Evolutionary conservation across 1,140 invertebrate species (phyloP), one percentile per base, ranked within the genome.

Genomic region (Mycetomoellerius zeteki): DNA sequence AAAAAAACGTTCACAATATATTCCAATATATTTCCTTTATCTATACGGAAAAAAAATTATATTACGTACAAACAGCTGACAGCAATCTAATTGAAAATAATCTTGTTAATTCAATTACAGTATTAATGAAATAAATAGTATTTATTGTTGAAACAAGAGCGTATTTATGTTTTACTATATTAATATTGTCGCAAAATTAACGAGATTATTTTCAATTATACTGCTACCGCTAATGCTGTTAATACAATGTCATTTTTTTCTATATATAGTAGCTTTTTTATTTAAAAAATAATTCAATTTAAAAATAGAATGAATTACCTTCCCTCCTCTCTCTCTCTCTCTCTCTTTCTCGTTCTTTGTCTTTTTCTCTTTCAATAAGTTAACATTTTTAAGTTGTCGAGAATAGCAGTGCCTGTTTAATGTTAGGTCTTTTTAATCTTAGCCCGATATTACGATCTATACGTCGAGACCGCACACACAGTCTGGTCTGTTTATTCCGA

Each of bases 401-500:
- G 21, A 7, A 71, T 27, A 58, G 7, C n/a, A 30, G 80, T 21
- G 37, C 10, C 27, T 24, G 33, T 47, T 64, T 30, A 58, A 64
- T 10, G 37, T 10, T 47, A 30, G 27, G 19, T 80, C 56, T 33
- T 47, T 73, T 50, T 54, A 80, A 80, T 80, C 67, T 62, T 43
- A 10, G 12, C 19, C 37, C 24, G 24, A 60, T 75, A 60, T 75
- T 60, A 84, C 37, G 56, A 84, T 33, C 54, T 43, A 33, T 47
- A 75, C 27, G 14, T 84, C 58, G 37, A 16, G 27, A 62, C 37
- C 80, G 24, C 24, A 50, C 27, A 52, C n/a, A 60, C 16, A 62
- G 19, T 12, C 14, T 14, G 24, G 80, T 82, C 69, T 84, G 69
- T 73, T 84, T 84, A 84, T 75, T 60, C 80, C 24, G 54, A 84